phyloP scores from a whole-genome alignment of 2,888 invertebrate species.

The Mythimna albipuncta region DNA sequence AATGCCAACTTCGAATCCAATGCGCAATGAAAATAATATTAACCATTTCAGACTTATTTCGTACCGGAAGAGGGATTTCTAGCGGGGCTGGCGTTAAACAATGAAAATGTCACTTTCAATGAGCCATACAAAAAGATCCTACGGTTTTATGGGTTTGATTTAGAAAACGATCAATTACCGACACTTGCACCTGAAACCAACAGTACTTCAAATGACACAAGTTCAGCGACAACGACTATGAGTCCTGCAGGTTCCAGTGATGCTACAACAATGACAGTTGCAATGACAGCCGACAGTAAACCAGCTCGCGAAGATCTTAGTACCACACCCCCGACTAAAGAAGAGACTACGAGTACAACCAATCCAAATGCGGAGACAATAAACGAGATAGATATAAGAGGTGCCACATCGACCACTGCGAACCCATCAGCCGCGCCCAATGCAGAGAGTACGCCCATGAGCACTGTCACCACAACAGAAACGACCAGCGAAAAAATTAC shows the following conservation, averaged over 20 bases:
- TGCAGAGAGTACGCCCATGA: conserved; percentile 70
- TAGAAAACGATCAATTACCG: conserved; percentile 88
- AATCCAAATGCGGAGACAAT: conserved; percentile 80
- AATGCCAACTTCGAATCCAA: background rate
- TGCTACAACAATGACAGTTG: conserved; percentile 55
- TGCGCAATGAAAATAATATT: conserved; percentile 11
- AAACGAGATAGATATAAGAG: conserved; percentile 67
- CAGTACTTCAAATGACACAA: conserved; percentile 68
- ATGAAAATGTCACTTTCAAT: conserved; percentile 94
- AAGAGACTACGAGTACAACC: conserved; percentile 72
- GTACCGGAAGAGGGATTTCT: conserved; percentile 95
- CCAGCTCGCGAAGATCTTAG: conserved; percentile 67
- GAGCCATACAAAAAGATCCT: conserved; percentile 94
- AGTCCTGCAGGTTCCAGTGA: conserved; percentile 50
- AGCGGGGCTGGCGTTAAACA: conserved; percentile 95
- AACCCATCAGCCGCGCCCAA: conserved; percentile 74
- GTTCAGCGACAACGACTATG: conserved; percentile 59
- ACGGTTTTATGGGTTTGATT: conserved; percentile 95
- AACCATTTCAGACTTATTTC: conserved; percentile 93
- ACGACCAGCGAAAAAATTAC: conserved; percentile 47
- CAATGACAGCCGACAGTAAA: conserved; percentile 66
- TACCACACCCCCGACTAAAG: conserved; percentile 67
- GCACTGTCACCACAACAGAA: conserved; percentile 47
- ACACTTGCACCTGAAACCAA: conserved; percentile 72
- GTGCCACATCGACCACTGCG: conserved; percentile 70